A percentile compares a stretch with the other conserved stretches of the same genome.
These are phyloP conservation scores for Monomorium pharaonis DNA, from an alignment of 1,140 invertebrate species.

Conservation along the genomic window DNA sequence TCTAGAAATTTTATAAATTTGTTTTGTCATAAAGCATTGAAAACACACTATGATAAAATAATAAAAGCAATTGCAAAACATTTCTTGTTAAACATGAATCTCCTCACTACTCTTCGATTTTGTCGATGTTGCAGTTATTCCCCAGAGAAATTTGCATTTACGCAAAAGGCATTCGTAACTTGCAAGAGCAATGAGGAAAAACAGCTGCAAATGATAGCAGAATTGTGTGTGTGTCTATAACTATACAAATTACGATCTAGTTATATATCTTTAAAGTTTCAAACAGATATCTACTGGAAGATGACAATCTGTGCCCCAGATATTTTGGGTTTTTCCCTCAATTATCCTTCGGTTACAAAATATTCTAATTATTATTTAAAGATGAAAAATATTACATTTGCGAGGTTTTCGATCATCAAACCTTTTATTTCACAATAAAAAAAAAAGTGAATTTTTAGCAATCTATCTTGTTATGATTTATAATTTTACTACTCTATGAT, in stretches of 20 bases:
- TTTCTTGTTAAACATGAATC: background rate
- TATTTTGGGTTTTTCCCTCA: slow-evolving; percentile 30
- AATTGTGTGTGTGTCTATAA: background rate
- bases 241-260: background rate
- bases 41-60: background rate
- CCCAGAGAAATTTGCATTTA: slow-evolving; percentile 25
- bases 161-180: slow-evolving; percentile 10
- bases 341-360: background rate
- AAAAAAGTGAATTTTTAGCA: background rate
- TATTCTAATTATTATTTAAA: background rate
- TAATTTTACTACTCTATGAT: background rate
- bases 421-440: background rate
- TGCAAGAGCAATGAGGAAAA: slow-evolving; percentile 1
- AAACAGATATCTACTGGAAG: background rate
- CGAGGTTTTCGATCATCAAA: background rate
- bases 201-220: background rate
- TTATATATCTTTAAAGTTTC: background rate
- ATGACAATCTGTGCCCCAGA: background rate
- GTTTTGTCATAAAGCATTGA: background rate
- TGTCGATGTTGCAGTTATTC: background rate
- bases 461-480: background rate
- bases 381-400: background rate
- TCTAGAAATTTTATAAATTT: background rate
- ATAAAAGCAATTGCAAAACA: background rate
- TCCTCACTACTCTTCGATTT: background rate